These are phyloP conservation scores for Alosa alosa DNA, from an alignment of 2,113 vertebrate genomes.

Conservation along the genomic window DNA sequence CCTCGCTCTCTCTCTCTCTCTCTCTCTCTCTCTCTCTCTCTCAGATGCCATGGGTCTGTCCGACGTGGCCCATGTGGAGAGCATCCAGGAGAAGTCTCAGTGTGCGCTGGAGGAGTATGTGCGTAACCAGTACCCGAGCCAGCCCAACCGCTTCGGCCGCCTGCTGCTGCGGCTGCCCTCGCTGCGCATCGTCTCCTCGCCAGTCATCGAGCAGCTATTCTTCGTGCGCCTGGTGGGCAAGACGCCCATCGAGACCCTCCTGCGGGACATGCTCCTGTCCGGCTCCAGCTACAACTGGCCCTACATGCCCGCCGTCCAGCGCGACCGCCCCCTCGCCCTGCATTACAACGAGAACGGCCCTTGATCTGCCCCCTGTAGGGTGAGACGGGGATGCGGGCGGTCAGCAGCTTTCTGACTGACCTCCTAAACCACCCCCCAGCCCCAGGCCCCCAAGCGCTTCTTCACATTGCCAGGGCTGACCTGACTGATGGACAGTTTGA, in stretches of 20 bases:
- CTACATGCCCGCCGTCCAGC: conserved; percentile 81
- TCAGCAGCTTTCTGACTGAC: not conserved
- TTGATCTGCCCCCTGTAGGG: conserved; percentile 48
- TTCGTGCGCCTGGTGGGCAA: conserved; percentile 85
- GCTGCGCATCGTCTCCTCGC: conserved; percentile 80
- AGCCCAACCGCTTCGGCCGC: conserved; percentile 81
- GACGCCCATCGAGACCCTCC: conserved; percentile 85
- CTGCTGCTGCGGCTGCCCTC: conserved; percentile 84
- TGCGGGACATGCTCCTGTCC: conserved; percentile 84
- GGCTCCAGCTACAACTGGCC: conserved; percentile 86
- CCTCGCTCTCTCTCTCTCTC: conserved; percentile 9
- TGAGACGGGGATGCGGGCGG: not conserved
- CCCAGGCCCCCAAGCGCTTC: not conserved
- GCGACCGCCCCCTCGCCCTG: conserved; percentile 72
- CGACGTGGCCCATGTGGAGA: conserved; percentile 80
- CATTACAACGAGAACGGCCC: conserved; percentile 79
- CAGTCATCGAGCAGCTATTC: conserved; percentile 86
- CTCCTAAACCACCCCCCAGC: conserved; percentile 1
- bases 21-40: conserved; percentile 12
- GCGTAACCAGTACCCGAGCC: conserved; percentile 80
- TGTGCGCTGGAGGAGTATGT: conserved; percentile 85
- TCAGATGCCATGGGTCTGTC: conserved; percentile 82
- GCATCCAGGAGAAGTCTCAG: conserved; percentile 85
- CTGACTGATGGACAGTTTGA: conserved; percentile 29
- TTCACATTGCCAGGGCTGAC: conserved; percentile 6